Percentiles rank a stretch among this genome's conserved stretches.
Evolutionary conservation across 2,113 vertebrate species (phyloP).

Genomic region (Tyrannus savana): DNA sequence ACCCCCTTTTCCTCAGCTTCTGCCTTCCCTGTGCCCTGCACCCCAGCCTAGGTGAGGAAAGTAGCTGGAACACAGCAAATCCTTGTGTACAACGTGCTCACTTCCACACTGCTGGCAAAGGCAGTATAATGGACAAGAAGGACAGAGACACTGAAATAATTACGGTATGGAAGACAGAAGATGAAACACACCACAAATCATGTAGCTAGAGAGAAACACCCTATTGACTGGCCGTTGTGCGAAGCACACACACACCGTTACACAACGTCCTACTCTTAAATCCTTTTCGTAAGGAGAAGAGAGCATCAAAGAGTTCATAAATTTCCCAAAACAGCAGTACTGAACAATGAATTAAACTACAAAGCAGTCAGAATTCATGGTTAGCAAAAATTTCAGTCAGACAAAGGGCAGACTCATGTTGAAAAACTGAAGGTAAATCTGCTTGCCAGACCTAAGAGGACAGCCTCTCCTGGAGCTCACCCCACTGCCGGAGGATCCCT

Average conservation of each 20-base stretch:
- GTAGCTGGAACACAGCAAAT: neutral
- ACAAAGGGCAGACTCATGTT: neutral
- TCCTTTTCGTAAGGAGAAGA: neutral
- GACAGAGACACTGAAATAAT: neutral
- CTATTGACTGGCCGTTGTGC: neutral
- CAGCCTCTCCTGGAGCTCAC: neutral
- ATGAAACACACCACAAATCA: neutral
- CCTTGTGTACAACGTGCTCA: neutral
- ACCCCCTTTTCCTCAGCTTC: neutral
- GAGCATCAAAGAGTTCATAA: constrained; percentile 31
- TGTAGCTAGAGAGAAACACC: neutral
- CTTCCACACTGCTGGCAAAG: neutral
- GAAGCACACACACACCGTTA: neutral
- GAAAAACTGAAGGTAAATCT: constrained; percentile 30
- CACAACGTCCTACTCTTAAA: neutral
- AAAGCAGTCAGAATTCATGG: constrained; percentile 18
- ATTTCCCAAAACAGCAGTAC: neutral
- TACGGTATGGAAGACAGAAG: neutral
- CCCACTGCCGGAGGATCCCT: neutral
- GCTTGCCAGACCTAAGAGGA: neutral
- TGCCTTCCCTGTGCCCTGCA: accelerated
- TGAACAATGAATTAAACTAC: constrained; percentile 21
- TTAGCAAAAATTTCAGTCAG: neutral
- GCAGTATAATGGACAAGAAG: neutral
- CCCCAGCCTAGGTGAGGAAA: neutral